Percentiles rank a stretch among this genome's conserved stretches.
Conservation (phyloP, 2,888 invertebrate species). For the Colostygia pectinataria region DNA sequence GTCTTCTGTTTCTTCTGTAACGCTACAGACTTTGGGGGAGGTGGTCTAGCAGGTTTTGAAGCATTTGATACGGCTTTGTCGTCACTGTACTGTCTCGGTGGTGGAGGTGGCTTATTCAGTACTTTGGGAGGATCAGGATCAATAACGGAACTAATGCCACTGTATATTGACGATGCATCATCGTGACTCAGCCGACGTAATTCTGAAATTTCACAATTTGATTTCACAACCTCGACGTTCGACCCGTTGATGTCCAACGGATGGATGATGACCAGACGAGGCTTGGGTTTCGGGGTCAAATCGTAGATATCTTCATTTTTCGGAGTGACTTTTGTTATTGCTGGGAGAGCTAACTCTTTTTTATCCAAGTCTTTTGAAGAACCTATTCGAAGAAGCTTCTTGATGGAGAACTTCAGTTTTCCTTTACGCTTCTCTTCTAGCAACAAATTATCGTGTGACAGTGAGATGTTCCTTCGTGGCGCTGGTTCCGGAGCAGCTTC, state of each 20-base stretch:
- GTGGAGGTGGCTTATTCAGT: constrained; percentile 88
- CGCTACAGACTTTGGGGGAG: constrained; percentile 87
- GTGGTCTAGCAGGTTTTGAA: constrained; percentile 87
- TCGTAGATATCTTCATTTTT: constrained; percentile 82
- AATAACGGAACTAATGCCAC: constrained; percentile 65
- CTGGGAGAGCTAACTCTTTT: constrained; percentile 68
- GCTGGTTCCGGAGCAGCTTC: constrained; percentile 84
- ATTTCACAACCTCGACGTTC: constrained; percentile 89
- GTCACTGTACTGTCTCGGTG: constrained; percentile 84
- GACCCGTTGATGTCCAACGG: constrained; percentile 93
- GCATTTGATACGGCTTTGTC: constrained; percentile 77
- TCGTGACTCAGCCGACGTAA: constrained; percentile 71
- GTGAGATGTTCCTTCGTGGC: constrained; percentile 87
- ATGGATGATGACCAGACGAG: constrained; percentile 93
- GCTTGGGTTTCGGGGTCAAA: constrained; percentile 85
- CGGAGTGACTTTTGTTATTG: constrained; percentile 73
- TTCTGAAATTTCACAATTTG: constrained; percentile 71
- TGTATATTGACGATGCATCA: constrained; percentile 81
- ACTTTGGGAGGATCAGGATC: constrained; percentile 70
- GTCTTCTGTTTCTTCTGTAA: constrained; percentile 84
- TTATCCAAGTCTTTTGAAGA: constrained; percentile 87
- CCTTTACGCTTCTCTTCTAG: constrained; percentile 86
- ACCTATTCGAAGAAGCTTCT: constrained; percentile 91
- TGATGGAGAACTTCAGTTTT: constrained; percentile 89
- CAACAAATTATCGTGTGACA: constrained; percentile 89